These are phyloP conservation scores for Elephantulus edwardii DNA, from an alignment of 2,113 vertebrate species.

Conservation along the genomic window DNA sequence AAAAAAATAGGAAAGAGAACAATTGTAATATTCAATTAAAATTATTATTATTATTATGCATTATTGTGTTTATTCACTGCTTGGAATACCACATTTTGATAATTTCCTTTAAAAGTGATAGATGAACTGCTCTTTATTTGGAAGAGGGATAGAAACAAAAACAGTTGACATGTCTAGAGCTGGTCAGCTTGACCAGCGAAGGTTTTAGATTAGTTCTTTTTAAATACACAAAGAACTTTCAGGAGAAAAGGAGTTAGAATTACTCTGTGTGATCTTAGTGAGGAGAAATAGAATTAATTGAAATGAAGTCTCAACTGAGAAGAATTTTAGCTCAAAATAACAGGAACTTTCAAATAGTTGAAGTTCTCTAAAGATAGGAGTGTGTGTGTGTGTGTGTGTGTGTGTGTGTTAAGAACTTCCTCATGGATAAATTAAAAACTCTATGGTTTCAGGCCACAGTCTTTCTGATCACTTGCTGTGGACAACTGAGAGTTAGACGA, in stretches of 20 bases:
- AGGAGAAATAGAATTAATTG: neutral
- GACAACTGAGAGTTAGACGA: too few relatives aligned
- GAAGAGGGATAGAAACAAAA: neutral
- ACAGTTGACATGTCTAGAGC: neutral
- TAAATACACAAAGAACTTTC: neutral
- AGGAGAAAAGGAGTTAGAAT: conserved; percentile 40
- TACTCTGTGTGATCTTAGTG: neutral
- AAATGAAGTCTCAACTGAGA: neutral
- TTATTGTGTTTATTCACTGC: neutral
- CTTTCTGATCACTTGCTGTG: too few relatives aligned
- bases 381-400: neutral
- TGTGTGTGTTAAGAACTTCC: neutral
- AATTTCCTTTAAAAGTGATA: neutral
- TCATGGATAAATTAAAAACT: conserved; percentile 6
- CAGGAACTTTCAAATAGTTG: neutral
- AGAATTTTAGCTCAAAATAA: neutral
- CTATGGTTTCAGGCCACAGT: too few relatives aligned
- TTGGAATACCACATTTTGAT: neutral
- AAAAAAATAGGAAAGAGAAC: neutral
- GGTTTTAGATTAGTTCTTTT: neutral
- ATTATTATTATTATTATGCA: neutral
- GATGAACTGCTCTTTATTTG: neutral
- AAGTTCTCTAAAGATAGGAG: conserved; percentile 5
- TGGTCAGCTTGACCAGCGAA: neutral
- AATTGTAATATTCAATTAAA: neutral